These are phyloP conservation scores for Pitta sordida DNA, from an alignment of 2,113 vertebrate genomes.

Conservation along the genomic window DNA sequence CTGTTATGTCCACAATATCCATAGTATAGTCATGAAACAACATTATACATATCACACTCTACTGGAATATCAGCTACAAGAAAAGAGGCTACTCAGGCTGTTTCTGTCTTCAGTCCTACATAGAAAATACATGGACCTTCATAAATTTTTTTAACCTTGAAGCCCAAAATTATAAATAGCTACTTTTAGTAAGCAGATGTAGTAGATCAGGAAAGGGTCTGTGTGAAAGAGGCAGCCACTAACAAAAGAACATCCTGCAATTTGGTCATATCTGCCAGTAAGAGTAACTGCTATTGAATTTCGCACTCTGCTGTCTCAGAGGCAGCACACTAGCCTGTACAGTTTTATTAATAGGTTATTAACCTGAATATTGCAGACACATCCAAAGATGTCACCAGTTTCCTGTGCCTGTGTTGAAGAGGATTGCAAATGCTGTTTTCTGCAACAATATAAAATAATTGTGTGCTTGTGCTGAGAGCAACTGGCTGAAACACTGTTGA, in stretches of 20 bases:
- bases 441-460: background rate
- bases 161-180: background rate
- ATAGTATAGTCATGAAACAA: background rate
- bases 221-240: background rate
- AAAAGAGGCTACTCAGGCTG: background rate
- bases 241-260: background rate
- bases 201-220: background rate
- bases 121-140: background rate
- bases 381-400: background rate
- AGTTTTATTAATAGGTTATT: background rate
- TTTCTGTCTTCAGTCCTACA: background rate
- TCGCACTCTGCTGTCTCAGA: background rate
- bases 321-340: background rate
- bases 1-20: background rate
- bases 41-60: background rate
- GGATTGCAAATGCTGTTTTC: background rate
- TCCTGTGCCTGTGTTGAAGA: background rate
- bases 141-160: background rate
- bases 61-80: background rate
- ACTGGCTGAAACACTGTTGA: background rate
- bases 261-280: background rate
- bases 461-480: background rate
- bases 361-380: background rate
- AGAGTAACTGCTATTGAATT: background rate
- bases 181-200: background rate